Evolutionary conservation across 2,888 invertebrate species (phyloP).

Genomic region (Agrypnus murinus): DNA sequence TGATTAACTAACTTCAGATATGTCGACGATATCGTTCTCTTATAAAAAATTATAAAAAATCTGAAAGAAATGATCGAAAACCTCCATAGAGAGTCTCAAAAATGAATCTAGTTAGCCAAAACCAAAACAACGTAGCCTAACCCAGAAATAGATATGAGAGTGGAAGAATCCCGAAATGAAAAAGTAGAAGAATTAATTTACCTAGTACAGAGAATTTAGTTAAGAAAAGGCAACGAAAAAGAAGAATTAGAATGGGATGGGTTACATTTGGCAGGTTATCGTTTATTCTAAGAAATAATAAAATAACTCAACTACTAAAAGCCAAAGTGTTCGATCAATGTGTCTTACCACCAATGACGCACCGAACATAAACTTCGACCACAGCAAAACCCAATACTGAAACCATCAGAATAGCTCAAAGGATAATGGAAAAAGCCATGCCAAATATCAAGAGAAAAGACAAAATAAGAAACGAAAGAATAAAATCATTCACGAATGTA

Average conservation of each 20-base stretch:
- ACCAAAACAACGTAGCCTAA: too few species aligned
- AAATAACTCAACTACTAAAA: not conserved
- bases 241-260: slow-evolving; percentile 10
- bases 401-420: slow-evolving; percentile 8
- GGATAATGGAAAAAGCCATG: slow-evolving; percentile 8
- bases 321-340: not conserved
- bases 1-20: too few species aligned
- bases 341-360: not conserved
- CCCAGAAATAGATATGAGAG: too few species aligned
- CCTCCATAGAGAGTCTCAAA: not conserved
- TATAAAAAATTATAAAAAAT: too few species aligned
- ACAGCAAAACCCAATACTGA: slow-evolving; percentile 6
- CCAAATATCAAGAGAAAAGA: not conserved
- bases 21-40: too few species aligned
- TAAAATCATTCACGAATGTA: not conserved
- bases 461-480: slow-evolving; percentile 12
- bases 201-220: slow-evolving; percentile 4
- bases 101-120: too few species aligned
- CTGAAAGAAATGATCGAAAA: too few species aligned
- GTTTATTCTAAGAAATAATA: too few species aligned
- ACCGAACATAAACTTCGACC: not conserved
- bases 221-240: not conserved
- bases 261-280: too few species aligned
- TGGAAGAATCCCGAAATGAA: not conserved
- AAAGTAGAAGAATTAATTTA: slow-evolving; percentile 3